Evolutionary conservation across 2,797 vertebrate genomes (phyloP).

Genomic region (Atherinosoma microstoma): DNA sequence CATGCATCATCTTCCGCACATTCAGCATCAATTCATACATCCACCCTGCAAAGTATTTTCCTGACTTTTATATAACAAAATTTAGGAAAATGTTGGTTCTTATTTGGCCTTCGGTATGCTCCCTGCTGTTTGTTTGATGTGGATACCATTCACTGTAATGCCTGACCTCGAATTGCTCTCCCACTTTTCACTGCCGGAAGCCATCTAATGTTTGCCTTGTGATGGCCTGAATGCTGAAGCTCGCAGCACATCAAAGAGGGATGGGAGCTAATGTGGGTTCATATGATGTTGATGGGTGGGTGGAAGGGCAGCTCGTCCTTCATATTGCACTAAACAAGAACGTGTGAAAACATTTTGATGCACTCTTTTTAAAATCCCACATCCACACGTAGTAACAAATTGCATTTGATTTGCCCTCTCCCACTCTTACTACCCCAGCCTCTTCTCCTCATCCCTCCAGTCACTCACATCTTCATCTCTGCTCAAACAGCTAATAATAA

Average conservation of each 20-base stretch:
- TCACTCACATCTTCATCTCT: not conserved
- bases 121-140: slow-evolving; percentile 69
- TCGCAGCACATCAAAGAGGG: slow-evolving; percentile 62
- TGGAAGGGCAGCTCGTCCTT: slow-evolving; percentile 66
- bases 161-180: slow-evolving; percentile 67
- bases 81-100: slow-evolving; percentile 42
- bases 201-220: slow-evolving; percentile 63
- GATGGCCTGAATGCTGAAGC: slow-evolving; percentile 50
- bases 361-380: slow-evolving; percentile 38
- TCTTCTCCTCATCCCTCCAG: not conserved
- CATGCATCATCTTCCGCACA: not conserved
- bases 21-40: slow-evolving; percentile 22
- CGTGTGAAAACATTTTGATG: slow-evolving; percentile 43
- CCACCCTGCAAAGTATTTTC: slow-evolving; percentile 31
- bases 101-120: slow-evolving; percentile 51
- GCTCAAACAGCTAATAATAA: slow-evolving; percentile 14
- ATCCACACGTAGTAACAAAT: slow-evolving; percentile 17
- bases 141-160: slow-evolving; percentile 55
- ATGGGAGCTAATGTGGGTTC: slow-evolving; percentile 59
- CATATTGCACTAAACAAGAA: slow-evolving; percentile 45
- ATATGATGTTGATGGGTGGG: slow-evolving; percentile 56
- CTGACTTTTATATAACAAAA: slow-evolving; percentile 40
- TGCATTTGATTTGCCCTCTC: not conserved
- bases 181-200: slow-evolving; percentile 56
- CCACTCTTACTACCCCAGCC: not conserved